Evolutionary conservation across 2,113 vertebrate species (phyloP), one percentile per base, ranked within the genome.

Genomic region (Anoura caudifer): DNA sequence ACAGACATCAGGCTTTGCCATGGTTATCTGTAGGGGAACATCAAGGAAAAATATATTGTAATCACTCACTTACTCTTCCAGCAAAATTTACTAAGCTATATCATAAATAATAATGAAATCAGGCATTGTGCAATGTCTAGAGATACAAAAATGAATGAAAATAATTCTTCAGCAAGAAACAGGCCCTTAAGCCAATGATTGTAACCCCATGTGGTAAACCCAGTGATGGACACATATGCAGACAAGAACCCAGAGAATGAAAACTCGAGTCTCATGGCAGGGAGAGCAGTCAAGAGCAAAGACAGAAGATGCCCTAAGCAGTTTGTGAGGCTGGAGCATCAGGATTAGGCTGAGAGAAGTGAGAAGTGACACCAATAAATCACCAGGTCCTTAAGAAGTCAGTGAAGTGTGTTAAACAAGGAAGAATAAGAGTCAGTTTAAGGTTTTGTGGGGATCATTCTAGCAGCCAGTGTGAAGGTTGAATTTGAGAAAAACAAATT

Each of bases 31-130:
- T 41, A 90, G 77, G 76, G 65, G 36, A 82, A 50, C 26, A 43
- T 67, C 69, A 33, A 77, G 13, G 38, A 90, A 84, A 91, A 95
- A 61, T n/a, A 73, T 10, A 59, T 77, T 15, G 6, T 22, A 38
- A 81, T 76, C 31, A 67, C 67, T 73, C 50, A 75, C 77, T 82
- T 82, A 91, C 15, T 84, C 5, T 20, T 85, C 79, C 52, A 95
- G 59, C 52, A 96, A 84, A 75, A 54, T 36, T 47, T 75, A 81
- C 38, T 80, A 54, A 90, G 22, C 67, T 89, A 52, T 43, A 79
- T 56, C 38, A 70, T 43, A 93, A 88, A 67, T 75, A 59, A 70
- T 70, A 41, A 86, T 83, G 76, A 87, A 83, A 7, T 15, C 47
- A 36, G 31, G 17, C 54, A 7, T n/a, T 47, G 3, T 81, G 19